Evolutionary conservation across 2,113 vertebrate species (phyloP), one percentile per base, ranked within the genome.

Genomic region (Archocentrus centrarchus): DNA sequence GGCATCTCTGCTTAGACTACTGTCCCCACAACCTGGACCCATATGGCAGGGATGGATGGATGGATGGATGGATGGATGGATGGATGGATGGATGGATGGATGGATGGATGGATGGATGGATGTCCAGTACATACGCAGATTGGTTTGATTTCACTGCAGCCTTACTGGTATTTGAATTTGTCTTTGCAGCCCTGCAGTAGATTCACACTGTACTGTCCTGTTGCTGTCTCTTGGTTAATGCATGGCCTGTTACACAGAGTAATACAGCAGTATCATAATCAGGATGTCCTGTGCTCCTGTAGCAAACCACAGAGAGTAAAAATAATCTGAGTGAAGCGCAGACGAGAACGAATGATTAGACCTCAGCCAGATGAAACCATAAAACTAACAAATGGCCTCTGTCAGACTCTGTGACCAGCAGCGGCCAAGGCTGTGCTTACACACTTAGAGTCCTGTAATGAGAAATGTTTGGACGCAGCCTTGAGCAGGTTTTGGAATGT

Each of bases 301-400:
- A 50, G 14, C 50, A 77, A 61, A 73, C 44, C 60, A n/a, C 62
- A 1, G 55, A 62, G n/a, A 30, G 62, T 17, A 70, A 82, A 87
- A 90, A 87, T 86, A 5, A 87, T 82, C 30, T 90, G 83, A 81
- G 41, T 7, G 55, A 82, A 63, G 75, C 50, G 9, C 79, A 61
- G 78, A 77, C 76, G 53, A 60, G 82, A 27, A 68, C 61, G 66
- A 93, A 92, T 90, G 79, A 94, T 91, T 77, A 83, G 11, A 66
- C n/a, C 78, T 87, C 75, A 8, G 0, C 39, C 57, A 35, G 30
- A 88, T 93, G 84, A 92, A 92, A 89, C 80, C 91, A 57, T 93
- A 89, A 93, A 95, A 58, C 68, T 90, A 78, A 92, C 80, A 83
- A 92, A 93, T 35, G 55, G 92, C 86, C 58, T 37, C 83, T 90